Percentiles rank a stretch among this genome's conserved stretches.
Evolutionary conservation across 37 sponge, comb jelly and placozoan species (phyloP).

Genomic region (Hexactinellida sp.): DNA sequence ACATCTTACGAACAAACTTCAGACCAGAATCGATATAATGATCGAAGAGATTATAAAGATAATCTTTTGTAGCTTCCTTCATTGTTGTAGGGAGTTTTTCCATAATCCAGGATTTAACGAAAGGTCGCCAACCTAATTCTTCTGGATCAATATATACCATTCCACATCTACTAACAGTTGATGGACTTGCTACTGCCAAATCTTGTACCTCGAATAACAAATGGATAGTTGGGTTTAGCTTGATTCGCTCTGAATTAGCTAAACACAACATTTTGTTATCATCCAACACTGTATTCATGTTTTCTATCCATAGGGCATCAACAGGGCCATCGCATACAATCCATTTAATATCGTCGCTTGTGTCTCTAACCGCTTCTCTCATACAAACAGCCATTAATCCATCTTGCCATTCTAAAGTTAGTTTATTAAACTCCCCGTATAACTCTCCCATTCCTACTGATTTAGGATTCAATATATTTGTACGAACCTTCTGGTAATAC

Average conservation of each 20-base stretch:
- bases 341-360: slow-evolving; percentile 97
- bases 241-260: slow-evolving; percentile 94
- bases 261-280: slow-evolving; percentile 99
- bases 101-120: slow-evolving; percentile 73
- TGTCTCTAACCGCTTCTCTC: slow-evolving; percentile 87
- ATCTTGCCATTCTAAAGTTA: slow-evolving; percentile 95
- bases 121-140: slow-evolving; percentile 79
- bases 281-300: slow-evolving; percentile 99
- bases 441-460: slow-evolving; percentile 90
- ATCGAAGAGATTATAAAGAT: slow-evolving; percentile 61
- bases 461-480: slow-evolving; percentile 91
- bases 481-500: slow-evolving; percentile 79
- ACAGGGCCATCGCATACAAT: slow-evolving; percentile 98
- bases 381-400: slow-evolving; percentile 93
- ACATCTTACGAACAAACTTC: slow-evolving; percentile 71
- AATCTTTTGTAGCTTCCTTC: slow-evolving; percentile 64
- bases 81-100: slow-evolving; percentile 36
- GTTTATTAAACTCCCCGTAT: slow-evolving; percentile 90
- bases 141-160: slow-evolving; percentile 94
- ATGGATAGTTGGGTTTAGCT: slow-evolving; percentile 82
- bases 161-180: slow-evolving; percentile 97
- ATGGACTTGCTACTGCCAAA: slow-evolving; percentile 91
- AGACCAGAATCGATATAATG: slow-evolving; percentile 70
- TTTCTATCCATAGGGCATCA: slow-evolving; percentile 99
- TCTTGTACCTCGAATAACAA: slow-evolving; percentile 99